Evolutionary conservation across 2,888 invertebrate genomes (phyloP).

Genomic region (Augochlorella aurata): DNA sequence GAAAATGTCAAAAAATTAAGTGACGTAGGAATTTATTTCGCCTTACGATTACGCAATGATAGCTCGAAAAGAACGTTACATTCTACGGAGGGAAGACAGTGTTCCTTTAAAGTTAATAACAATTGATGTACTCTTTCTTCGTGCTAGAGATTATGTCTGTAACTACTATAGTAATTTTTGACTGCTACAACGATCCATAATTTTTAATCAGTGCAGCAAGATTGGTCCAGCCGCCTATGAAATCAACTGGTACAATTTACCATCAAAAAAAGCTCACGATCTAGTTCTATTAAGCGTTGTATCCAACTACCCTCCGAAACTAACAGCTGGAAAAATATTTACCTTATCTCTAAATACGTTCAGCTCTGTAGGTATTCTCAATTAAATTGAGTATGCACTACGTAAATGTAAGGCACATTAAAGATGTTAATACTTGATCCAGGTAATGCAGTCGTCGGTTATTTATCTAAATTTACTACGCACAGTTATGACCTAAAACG

Average conservation of each 20-base stretch:
- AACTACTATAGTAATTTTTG: neutral
- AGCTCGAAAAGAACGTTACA: too few relatives aligned
- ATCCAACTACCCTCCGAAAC: constrained; percentile 64
- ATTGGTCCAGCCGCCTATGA: constrained; percentile 56
- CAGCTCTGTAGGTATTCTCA: constrained; percentile 37
- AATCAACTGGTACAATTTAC: constrained; percentile 62
- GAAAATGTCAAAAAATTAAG: too few relatives aligned
- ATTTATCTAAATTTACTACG: constrained; percentile 62
- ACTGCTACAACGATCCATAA: neutral
- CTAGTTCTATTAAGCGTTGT: constrained; percentile 66
- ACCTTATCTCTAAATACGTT: constrained; percentile 68
- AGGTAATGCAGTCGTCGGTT: constrained; percentile 55
- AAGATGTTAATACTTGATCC: neutral
- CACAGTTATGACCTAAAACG: constrained; percentile 27
- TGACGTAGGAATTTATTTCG: too few relatives aligned
- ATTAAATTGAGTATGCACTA: neutral
- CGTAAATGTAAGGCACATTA: neutral
- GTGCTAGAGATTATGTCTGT: neutral
- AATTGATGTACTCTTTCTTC: too few relatives aligned
- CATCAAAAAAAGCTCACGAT: constrained; percentile 34
- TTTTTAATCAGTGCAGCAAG: constrained; percentile 43
- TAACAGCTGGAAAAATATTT: constrained; percentile 72
- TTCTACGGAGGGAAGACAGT: too few relatives aligned
- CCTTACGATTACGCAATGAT: too few relatives aligned
- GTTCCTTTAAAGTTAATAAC: too few relatives aligned